Base-by-base conservation (phyloP, 2,888 invertebrate genomes). In the Elgonia sp. region DNA sequence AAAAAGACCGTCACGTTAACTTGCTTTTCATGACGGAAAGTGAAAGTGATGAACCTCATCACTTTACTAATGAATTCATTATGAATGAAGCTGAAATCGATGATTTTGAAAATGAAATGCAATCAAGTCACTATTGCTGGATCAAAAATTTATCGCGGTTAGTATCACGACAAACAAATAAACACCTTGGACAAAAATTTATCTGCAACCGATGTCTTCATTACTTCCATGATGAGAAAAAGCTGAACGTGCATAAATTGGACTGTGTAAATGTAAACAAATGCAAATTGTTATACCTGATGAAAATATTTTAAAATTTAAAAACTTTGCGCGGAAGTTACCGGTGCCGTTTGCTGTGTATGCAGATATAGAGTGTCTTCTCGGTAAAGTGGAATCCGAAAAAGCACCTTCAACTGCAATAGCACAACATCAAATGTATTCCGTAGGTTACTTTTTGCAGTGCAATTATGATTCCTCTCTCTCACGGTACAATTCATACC, bases 1-100 rank as follows among this genome's bases (percentile, higher is more conserved):
- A 86, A 21, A 86, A 63, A n/a, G 20, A 70, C 0, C 1, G 16
- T 12, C 84, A 84, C 20, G 70, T 86, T 0, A 86, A 86, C 53
- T 46, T 86, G 16, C 21, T 86, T 7, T 12, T 76, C 0, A n/a
- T 8, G 76, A 40, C 29, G 42, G 10, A 29, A 79, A 18, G 29
- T 21, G 10, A n/a, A n/a, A n/a, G n/a, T n/a, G n/a, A n/a, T n/a
- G n/a, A n/a, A n/a, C n/a, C n/a, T n/a, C n/a, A n/a, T n/a, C n/a
- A n/a, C n/a, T n/a, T n/a, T n/a, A n/a, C n/a, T n/a, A n/a, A n/a
- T n/a, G n/a, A n/a, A n/a, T n/a, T 42, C 12, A 42, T 50, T 50
- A 50, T 14, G 4, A 50, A 14, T 9, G 57, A 57, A 18, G 57
- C 20, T 5, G 57, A 57, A 20, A n/a, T n/a, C n/a, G n/a, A n/a